Evolutionary conservation across 1,140 invertebrate genomes (phyloP).

Genomic region (Rhopalosiphum padi): DNA sequence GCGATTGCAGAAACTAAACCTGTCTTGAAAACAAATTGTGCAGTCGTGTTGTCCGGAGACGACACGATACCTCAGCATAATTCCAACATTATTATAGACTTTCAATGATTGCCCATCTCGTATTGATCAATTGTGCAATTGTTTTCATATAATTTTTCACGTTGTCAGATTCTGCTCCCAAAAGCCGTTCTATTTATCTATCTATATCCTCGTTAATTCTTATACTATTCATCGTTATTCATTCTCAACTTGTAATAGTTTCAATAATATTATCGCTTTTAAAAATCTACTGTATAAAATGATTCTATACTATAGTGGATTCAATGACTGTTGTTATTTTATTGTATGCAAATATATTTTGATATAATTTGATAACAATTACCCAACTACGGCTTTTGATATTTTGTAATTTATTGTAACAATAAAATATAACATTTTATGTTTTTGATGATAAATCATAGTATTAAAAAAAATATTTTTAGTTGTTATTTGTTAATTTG

Average conservation of each 20-base stretch:
- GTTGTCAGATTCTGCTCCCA: constrained; percentile 5
- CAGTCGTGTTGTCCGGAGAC: not conserved
- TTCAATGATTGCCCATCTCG: constrained; percentile 34
- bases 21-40: constrained; percentile 54
- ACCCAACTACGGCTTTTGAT: not conserved
- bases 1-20: constrained; percentile 24
- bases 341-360: constrained; percentile 32
- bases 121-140: constrained; percentile 36
- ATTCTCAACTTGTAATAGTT: not conserved
- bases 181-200: constrained; percentile 39
- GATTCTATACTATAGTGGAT: not conserved
- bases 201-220: constrained; percentile 40
- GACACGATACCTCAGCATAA: constrained; percentile 28
- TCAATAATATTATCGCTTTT: not conserved
- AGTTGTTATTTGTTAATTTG: not conserved
- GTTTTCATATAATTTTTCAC: constrained; percentile 47
- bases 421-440: not conserved
- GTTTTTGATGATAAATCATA: not conserved
- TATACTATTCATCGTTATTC: constrained; percentile 26
- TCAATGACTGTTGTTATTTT: not conserved
- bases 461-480: not conserved
- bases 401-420: not conserved
- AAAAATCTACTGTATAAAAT: not conserved
- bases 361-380: constrained; percentile 23
- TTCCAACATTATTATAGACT: constrained; percentile 34